A percentile compares a stretch with the other conserved stretches of the same genome.
Conservation (phyloP, 2,113 vertebrate species). For the Lipotes vexillifer region DNA sequence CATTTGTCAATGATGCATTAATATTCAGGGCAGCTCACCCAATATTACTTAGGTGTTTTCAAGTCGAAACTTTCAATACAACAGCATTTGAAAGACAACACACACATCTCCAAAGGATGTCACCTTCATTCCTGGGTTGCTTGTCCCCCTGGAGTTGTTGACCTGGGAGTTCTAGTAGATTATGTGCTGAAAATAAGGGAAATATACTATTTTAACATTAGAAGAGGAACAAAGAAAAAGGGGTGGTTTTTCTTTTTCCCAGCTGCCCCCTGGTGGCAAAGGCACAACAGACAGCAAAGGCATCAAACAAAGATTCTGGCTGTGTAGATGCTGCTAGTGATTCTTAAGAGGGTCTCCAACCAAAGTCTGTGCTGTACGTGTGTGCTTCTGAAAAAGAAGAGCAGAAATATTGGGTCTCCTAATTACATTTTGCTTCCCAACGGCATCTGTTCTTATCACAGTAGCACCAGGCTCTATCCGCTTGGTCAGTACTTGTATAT, state of each 20-base stretch:
- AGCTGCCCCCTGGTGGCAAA: conserved; percentile 58
- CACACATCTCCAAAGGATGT: neutral
- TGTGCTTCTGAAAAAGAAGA: neutral
- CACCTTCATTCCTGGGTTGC: neutral
- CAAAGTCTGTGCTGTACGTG: neutral
- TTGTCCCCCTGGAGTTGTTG: neutral
- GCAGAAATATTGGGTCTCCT: conserved; percentile 1
- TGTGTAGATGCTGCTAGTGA: neutral
- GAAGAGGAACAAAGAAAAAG: neutral
- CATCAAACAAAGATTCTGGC: neutral
- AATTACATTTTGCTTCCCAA: conserved; percentile 58
- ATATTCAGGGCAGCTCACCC: neutral
- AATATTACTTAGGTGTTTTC: neutral
- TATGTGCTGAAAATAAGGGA: neutral
- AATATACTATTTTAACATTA: neutral
- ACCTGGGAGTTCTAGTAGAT: neutral
- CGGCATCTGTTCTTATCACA: conserved; percentile 63
- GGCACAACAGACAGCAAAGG: neutral
- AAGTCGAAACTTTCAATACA: neutral
- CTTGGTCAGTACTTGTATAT: conserved; percentile 72
- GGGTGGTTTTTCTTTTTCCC: conserved; percentile 35
- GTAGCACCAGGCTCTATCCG: conserved; percentile 1
- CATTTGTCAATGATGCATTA: neutral
- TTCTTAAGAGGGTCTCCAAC: neutral
- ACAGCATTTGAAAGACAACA: neutral